Evolutionary conservation across 2,888 invertebrate genomes (phyloP), one percentile per base, ranked within the genome.

Genomic region (Gonocerus acuteangulatus): DNA sequence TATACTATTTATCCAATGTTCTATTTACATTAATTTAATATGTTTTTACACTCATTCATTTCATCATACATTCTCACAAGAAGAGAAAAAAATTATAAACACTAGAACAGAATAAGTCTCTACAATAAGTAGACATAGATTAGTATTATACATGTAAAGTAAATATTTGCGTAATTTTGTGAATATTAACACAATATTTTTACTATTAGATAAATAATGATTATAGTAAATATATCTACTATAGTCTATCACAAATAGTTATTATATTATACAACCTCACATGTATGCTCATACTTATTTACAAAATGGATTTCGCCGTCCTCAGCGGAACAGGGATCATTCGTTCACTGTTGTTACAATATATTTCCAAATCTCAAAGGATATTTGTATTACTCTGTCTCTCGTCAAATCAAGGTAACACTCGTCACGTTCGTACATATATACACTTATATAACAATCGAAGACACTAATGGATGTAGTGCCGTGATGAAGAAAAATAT

Each of bases 221-320:
- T 39, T 42, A 39, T 39, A 54, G 36, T 36, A 39, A 54, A 54
- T 54, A n/a, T n/a, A 42, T 42, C 32, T 22, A 54, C 39, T 54
- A 54, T 42, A 54, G 54, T 54, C 54, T 54, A 54, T 54, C 54
- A 54, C 54, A 54, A 54, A 42, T 16, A 39, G 23, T 54, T 1
- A 54, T 54, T 21, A 54, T 36, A 19, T 22, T 42, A 39, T n/a
- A 39, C 39, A 39, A 39, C 39, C 39, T 42, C 54, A 39, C 51
- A 51, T 51, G 19, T 16, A 51, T 34, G n/a, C 9, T 13, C 51
- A 16, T 34, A 51, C 51, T 18, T 51, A 51, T 51, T 51, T 51
- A 51, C 51, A 51, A 16, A 48, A 27, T 27, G 23, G 23, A 16
- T 27, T 18, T 23, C 48, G 32, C 32, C 2, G 27, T 48, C 18